A percentile compares a stretch with the other conserved stretches of the same genome.
These are phyloP conservation scores for Miltochrista miniata DNA, from an alignment of 2,888 invertebrate species.

Conservation along the genomic window DNA sequence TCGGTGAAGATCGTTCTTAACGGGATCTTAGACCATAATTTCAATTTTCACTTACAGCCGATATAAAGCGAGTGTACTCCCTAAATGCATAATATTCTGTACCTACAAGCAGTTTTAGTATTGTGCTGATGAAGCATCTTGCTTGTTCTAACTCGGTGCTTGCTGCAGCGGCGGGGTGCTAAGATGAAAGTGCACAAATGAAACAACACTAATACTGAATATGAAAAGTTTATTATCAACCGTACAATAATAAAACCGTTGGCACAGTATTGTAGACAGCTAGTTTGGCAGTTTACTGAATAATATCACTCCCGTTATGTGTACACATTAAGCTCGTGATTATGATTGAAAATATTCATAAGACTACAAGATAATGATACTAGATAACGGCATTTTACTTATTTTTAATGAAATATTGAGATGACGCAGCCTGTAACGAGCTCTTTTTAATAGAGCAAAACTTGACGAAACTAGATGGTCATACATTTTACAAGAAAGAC, in stretches of 20 bases:
- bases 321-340: constrained; percentile 47
- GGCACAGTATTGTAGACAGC: constrained; percentile 69
- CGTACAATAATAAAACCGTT: constrained; percentile 66
- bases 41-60: no score
- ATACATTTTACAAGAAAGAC: no score
- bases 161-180: constrained; percentile 10
- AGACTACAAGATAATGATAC: constrained; percentile 17
- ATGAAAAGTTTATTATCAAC: constrained; percentile 77
- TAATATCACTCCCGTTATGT: constrained; percentile 35
- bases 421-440: no score
- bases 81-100: no score
- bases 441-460: no score
- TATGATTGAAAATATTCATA: constrained; percentile 24
- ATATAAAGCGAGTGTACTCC: no score
- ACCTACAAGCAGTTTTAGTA: neutral
- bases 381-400: constrained; percentile 22
- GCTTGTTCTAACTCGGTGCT: neutral
- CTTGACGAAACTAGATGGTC: no score
- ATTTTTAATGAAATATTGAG: neutral
- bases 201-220: constrained; percentile 53
- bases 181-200: constrained; percentile 36
- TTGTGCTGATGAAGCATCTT: no score
- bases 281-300: constrained; percentile 48
- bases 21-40: no score
- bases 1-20: no score